phyloP scores from a whole-genome alignment of 2,888 invertebrate species.

The Heliconius sara region DNA sequence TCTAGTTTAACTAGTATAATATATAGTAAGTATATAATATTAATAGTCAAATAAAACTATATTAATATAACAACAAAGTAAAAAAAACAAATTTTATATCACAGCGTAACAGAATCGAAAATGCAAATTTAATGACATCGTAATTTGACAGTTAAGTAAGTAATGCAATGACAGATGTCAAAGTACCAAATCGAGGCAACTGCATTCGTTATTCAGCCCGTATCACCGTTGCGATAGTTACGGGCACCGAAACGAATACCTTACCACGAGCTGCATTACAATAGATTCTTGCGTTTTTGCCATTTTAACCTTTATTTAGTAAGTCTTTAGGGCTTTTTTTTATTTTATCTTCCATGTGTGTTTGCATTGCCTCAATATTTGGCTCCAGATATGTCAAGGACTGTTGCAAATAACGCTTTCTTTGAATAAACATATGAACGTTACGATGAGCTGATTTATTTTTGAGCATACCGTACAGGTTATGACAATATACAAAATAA shows the following conservation, averaged over 20 bases:
- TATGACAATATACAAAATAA: neutral
- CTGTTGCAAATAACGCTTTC: conserved; percentile 70
- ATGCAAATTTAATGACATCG: conserved; percentile 2
- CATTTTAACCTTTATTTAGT: conserved; percentile 49
- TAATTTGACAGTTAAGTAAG: conserved; percentile 42
- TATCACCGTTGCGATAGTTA: conserved; percentile 67
- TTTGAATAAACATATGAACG: conserved; percentile 59
- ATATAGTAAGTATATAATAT: no score
- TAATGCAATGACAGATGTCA: conserved; percentile 52
- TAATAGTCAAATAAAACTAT: no score
- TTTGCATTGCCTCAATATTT: conserved; percentile 63
- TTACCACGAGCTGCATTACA: conserved; percentile 69
- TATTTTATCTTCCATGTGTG: conserved; percentile 50
- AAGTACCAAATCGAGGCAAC: conserved; percentile 58
- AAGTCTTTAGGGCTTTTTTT: conserved; percentile 44
- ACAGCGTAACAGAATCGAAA: neutral
- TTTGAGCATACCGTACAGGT: neutral
- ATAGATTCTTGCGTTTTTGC: conserved; percentile 55
- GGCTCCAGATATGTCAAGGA: conserved; percentile 79
- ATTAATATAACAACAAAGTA: neutral
- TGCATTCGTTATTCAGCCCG: conserved; percentile 71
- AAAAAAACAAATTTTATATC: neutral
- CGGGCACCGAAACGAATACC: conserved; percentile 70
- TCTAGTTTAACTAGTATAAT: no score
- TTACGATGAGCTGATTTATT: conserved; percentile 15